Percentiles rank a stretch among this genome's conserved stretches.
Conservation (phyloP, 2,888 invertebrate genomes). For the Aromia moschata region DNA sequence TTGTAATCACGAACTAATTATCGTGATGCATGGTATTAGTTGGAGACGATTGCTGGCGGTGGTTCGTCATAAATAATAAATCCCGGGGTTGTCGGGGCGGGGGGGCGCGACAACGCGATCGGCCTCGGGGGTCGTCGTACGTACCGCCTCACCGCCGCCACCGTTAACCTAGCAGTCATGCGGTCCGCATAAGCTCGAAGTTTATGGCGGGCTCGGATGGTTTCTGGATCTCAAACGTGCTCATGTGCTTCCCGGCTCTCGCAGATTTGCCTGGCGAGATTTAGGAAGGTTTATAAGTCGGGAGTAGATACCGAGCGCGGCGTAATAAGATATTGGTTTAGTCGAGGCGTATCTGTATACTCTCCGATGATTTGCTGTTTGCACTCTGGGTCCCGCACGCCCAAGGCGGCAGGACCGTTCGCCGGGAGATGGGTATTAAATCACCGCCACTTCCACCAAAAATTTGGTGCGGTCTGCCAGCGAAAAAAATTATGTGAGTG, state of each 20-base stretch:
- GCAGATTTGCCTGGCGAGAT: constrained; percentile 60
- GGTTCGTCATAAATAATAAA: constrained; percentile 46
- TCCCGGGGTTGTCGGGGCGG: too few relatives aligned
- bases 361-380: constrained; percentile 59
- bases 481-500: too few relatives aligned
- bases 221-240: constrained; percentile 58
- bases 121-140: constrained; percentile 24
- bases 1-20: constrained; percentile 46
- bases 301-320: constrained; percentile 43
- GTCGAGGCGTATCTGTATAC: constrained; percentile 57
- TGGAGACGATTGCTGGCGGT: constrained; percentile 42
- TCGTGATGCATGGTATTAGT: constrained; percentile 45
- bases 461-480: too few relatives aligned
- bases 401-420: constrained; percentile 34
- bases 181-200: constrained; percentile 62
- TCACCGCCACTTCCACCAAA: too few relatives aligned
- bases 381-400: constrained; percentile 39
- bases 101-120: too few relatives aligned
- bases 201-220: constrained; percentile 61
- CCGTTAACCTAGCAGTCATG: constrained; percentile 61
- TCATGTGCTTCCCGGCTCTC: constrained; percentile 55
- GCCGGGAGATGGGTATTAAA: too few relatives aligned
- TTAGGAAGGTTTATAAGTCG: constrained; percentile 60
- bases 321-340: constrained; percentile 61
- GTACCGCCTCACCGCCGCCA: constrained; percentile 1